These are phyloP conservation scores for Leiothrix lutea DNA, from an alignment of 2,113 vertebrate genomes.

Conservation along the genomic window DNA sequence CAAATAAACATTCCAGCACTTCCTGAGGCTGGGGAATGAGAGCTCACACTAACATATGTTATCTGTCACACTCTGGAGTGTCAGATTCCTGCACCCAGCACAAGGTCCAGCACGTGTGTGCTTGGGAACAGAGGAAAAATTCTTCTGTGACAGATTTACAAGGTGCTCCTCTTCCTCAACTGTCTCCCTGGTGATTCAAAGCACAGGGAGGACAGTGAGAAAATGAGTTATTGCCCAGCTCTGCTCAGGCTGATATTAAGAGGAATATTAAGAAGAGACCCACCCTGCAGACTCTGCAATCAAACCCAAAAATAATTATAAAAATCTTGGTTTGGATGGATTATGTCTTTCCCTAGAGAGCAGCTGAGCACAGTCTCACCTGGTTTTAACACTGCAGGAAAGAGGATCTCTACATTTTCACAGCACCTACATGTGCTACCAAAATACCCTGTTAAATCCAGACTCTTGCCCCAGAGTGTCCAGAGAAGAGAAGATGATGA, in stretches of 20 bases:
- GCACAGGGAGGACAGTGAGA: background rate
- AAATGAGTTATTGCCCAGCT: background rate
- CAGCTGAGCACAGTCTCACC: background rate
- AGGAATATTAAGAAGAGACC: background rate
- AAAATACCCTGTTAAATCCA: background rate
- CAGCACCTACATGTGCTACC: background rate
- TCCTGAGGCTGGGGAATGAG: background rate
- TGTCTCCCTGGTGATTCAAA: background rate
- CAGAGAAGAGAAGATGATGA: background rate
- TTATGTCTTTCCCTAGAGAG: no score
- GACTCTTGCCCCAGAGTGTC: background rate
- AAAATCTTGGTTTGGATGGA: background rate
- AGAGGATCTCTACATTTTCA: background rate
- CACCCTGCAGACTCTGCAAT: background rate
- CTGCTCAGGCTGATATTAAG: accelerated
- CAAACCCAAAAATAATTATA: accelerated
- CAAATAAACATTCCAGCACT: background rate
- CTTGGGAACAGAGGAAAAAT: background rate
- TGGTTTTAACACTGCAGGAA: background rate
- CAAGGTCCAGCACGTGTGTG: background rate
- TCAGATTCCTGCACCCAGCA: background rate
- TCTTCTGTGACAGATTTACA: background rate
- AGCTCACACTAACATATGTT: background rate
- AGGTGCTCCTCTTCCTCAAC: background rate
- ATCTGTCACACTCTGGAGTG: background rate